These are phyloP conservation scores for Tenualosa ilisha DNA, from an alignment of 2,797 vertebrate species.

Conservation along the genomic window DNA sequence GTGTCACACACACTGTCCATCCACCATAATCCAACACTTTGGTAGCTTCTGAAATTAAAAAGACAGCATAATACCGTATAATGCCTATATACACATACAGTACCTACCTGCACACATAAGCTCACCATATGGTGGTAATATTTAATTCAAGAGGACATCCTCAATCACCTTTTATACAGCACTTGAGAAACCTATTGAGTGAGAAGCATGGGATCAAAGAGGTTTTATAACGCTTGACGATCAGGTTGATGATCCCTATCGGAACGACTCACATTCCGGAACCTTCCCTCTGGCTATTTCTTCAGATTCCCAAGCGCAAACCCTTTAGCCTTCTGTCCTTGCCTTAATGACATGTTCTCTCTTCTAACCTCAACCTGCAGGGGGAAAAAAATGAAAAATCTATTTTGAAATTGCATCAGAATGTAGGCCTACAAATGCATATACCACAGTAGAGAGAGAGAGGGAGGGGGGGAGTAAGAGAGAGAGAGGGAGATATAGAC, in stretches of 20 bases:
- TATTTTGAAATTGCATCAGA: not conserved
- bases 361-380: not conserved
- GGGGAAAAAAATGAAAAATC: not conserved
- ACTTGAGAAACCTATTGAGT: conserved; percentile 44
- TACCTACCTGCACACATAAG: not conserved
- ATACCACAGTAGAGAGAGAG: not conserved
- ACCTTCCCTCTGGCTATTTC: not conserved
- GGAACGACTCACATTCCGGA: conserved; percentile 29
- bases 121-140: conserved; percentile 41
- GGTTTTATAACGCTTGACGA: conserved; percentile 59
- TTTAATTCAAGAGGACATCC: conserved; percentile 48
- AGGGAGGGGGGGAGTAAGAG: not conserved
- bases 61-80: not conserved
- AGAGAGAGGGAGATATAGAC: not conserved
- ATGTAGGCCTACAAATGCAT: too few relatives aligned
- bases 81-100: not conserved
- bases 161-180: conserved; percentile 47
- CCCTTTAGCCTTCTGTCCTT: not conserved
- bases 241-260: conserved; percentile 57
- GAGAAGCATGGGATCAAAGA: conserved; percentile 49
- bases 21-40: not conserved
- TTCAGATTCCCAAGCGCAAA: not conserved
- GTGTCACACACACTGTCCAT: conserved; percentile 38
- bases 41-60: not conserved
- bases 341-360: too few relatives aligned